A percentile compares a stretch with the other conserved stretches of the same genome.
Conservation (phyloP, 2,113 vertebrate species). For the Pao palembangensis region DNA sequence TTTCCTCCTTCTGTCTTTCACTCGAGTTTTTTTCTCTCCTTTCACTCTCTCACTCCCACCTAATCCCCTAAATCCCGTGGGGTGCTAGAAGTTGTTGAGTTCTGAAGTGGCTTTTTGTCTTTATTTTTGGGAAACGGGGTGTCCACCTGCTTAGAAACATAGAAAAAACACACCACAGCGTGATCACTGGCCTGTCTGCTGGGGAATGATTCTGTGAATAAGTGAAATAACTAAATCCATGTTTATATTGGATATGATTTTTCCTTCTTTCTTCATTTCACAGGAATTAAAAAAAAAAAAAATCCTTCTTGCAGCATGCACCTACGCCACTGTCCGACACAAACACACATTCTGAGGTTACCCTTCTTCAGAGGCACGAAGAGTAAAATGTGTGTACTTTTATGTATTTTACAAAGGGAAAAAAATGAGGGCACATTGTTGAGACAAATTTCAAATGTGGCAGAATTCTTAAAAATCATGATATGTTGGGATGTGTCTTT, state of each 20-base stretch:
- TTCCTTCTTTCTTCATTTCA: neutral
- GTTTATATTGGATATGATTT: neutral
- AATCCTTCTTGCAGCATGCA: too few species aligned
- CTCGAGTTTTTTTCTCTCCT: constrained; percentile 47
- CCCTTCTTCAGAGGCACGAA: too few species aligned
- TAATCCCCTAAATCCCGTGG: constrained; percentile 69
- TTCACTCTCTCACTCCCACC: constrained; percentile 53
- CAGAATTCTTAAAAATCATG: too few species aligned
- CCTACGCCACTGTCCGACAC: too few species aligned
- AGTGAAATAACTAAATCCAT: constrained; percentile 4
- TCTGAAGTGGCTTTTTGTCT: constrained; percentile 71
- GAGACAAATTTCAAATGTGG: too few species aligned
- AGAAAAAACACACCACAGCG: too few species aligned
- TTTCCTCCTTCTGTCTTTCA: constrained; percentile 65
- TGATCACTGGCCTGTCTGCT: neutral
- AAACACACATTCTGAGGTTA: neutral
- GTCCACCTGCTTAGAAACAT: constrained; percentile 70
- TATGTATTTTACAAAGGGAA: too few species aligned
- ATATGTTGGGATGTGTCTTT: too few species aligned
- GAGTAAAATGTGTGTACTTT: too few species aligned
- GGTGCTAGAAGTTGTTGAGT: constrained; percentile 61
- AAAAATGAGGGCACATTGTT: neutral
- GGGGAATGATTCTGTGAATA: constrained; percentile 8
- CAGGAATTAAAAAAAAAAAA: constrained; percentile 1
- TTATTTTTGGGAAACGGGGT: constrained; percentile 48